A percentile compares a stretch with the other conserved stretches of the same genome.
Conservation (phyloP, 2,113 vertebrate genomes). For the Cephalopterus ornatus region DNA sequence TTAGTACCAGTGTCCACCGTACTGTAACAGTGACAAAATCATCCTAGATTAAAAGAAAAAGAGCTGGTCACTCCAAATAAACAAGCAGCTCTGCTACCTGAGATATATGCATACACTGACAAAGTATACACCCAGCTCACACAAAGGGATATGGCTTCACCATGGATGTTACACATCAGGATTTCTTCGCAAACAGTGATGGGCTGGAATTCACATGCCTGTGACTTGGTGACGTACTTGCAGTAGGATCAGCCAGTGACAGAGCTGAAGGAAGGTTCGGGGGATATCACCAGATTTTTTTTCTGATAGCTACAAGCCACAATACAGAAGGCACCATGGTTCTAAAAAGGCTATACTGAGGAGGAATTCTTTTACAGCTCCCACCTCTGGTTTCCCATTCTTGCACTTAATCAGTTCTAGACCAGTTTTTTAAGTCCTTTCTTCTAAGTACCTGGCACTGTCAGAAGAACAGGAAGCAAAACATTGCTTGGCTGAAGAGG, state of each 20-base stretch:
- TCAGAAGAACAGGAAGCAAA: not conserved
- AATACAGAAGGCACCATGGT: not conserved
- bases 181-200: not conserved
- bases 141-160: not conserved
- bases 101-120: not conserved
- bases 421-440: not conserved
- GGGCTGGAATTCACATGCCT: accelerated
- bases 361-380: not conserved
- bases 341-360: not conserved
- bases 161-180: accelerated
- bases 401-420: not conserved
- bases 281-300: not conserved
- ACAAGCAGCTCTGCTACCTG: not conserved
- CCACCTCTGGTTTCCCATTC: not conserved
- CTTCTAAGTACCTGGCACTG: not conserved
- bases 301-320: not conserved
- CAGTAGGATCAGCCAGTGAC: not conserved
- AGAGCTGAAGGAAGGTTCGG: not conserved
- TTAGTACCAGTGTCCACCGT: not conserved
- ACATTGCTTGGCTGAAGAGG: not conserved
- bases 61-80: not conserved
- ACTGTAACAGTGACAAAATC: not conserved
- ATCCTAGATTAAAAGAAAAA: not conserved
- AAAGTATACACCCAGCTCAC: not conserved
- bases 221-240: not conserved